Evolutionary conservation across 2,113 vertebrate species (phyloP).

Genomic region (Hippocampus comes): DNA sequence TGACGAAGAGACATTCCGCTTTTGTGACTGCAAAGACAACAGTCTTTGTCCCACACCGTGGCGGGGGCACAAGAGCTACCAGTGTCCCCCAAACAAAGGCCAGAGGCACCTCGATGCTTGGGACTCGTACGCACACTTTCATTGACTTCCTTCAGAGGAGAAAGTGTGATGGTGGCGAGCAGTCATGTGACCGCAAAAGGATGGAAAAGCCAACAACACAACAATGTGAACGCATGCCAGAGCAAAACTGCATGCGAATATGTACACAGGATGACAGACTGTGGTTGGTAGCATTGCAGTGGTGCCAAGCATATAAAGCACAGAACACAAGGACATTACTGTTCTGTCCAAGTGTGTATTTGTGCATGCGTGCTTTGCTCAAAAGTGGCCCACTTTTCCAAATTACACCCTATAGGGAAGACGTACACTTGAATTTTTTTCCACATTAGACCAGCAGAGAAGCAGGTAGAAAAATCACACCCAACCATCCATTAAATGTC

Average conservation of each 20-base stretch:
- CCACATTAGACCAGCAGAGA: neutral
- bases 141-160: conserved; percentile 43
- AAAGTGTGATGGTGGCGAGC: conserved; percentile 31
- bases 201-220: conserved; percentile 43
- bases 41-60: conserved; percentile 68
- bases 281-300: conserved; percentile 66
- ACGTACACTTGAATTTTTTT: neutral
- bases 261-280: conserved; percentile 33
- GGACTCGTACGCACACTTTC: conserved; percentile 33
- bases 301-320: conserved; percentile 23
- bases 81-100: conserved; percentile 77
- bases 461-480: neutral
- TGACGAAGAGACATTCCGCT: conserved; percentile 59
- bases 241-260: conserved; percentile 27
- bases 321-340: conserved; percentile 24
- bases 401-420: neutral
- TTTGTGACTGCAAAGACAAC: conserved; percentile 75
- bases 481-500: neutral
- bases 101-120: conserved; percentile 57
- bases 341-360: conserved; percentile 5
- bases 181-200: conserved; percentile 39
- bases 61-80: conserved; percentile 71
- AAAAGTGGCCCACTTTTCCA: neutral
- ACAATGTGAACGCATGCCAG: conserved; percentile 47
- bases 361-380: neutral